Percentiles rank a stretch among this genome's conserved stretches.
Evolutionary conservation across 2,888 invertebrate species (phyloP).

Genomic region (Poecilus cupreus): DNA sequence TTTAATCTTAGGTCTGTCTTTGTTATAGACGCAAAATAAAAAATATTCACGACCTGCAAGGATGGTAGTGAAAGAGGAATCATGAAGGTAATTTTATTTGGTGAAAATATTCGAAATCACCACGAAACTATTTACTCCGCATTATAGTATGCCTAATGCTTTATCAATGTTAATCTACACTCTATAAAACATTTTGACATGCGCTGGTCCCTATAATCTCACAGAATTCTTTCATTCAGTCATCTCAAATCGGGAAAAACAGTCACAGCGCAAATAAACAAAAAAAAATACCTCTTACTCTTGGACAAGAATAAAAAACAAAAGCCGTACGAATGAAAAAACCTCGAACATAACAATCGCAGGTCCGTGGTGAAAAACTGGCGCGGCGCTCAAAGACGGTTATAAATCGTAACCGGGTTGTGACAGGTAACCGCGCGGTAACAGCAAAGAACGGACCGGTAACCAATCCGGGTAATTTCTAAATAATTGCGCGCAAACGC

Average conservation of each 20-base stretch:
- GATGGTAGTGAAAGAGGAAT: no score
- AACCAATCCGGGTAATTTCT: constrained; percentile 42
- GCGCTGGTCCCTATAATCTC: constrained; percentile 15
- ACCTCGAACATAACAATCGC: constrained; percentile 42
- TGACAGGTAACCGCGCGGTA: not conserved
- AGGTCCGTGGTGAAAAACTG: constrained; percentile 42
- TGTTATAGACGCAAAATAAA: no score
- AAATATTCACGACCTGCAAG: no score
- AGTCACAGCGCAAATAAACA: constrained; percentile 17
- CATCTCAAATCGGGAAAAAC: constrained; percentile 37
- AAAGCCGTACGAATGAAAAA: not conserved
- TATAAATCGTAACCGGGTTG: constrained; percentile 32
- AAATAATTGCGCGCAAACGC: constrained; percentile 33
- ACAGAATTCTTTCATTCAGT: constrained; percentile 25
- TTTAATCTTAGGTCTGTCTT: no score
- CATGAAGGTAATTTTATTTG: no score
- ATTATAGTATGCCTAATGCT: no score
- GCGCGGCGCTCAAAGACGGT: constrained; percentile 51
- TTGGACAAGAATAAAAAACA: not conserved
- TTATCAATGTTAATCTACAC: no score
- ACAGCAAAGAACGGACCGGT: not conserved
- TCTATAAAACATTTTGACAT: not conserved
- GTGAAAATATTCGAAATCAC: no score
- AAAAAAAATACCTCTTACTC: not conserved
- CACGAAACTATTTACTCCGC: no score